Percentiles rank a stretch among this genome's conserved stretches.
Conservation (phyloP, 2,888 invertebrate genomes). For the Oscheius sp. region DNA sequence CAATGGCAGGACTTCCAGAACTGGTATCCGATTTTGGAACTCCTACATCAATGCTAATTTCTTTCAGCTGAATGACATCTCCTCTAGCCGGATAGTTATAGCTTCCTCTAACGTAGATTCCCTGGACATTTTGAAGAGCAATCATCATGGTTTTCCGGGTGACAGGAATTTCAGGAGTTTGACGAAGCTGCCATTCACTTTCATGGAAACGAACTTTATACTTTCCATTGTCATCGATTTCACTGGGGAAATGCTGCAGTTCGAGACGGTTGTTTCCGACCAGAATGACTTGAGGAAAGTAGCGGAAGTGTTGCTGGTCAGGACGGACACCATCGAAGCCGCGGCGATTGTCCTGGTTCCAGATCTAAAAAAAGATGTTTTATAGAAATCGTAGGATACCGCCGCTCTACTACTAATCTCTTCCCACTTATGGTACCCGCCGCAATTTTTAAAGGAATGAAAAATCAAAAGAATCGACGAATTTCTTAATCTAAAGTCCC, state of each 20-base stretch:
- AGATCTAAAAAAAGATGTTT: conserved; percentile 72
- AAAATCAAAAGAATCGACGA: too few species aligned
- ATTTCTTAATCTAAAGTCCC: too few species aligned
- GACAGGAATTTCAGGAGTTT: conserved; percentile 75
- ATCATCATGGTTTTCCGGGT: conserved; percentile 86
- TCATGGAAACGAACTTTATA: conserved; percentile 72
- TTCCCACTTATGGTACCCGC: too few species aligned
- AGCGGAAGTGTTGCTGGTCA: conserved; percentile 59
- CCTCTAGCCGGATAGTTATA: conserved; percentile 60
- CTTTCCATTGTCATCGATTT: conserved; percentile 71
- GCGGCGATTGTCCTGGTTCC: conserved; percentile 71
- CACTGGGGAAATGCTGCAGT: conserved; percentile 78
- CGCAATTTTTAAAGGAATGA: too few species aligned
- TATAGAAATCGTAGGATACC: too few species aligned
- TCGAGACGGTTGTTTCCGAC: conserved; percentile 81
- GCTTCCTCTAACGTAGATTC: conserved; percentile 59
- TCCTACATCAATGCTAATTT: conserved; percentile 81
- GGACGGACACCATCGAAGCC: conserved; percentile 57
- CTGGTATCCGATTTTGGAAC: conserved; percentile 73
- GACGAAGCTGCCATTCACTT: conserved; percentile 79
- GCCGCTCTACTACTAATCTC: too few species aligned
- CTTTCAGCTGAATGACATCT: conserved; percentile 59
- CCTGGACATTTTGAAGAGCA: conserved; percentile 85
- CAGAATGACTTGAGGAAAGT: conserved; percentile 77
- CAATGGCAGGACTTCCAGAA: conserved; percentile 42